Evolutionary conservation across 2,888 invertebrate species (phyloP).

Genomic region (Sphaeridia pumilis): DNA sequence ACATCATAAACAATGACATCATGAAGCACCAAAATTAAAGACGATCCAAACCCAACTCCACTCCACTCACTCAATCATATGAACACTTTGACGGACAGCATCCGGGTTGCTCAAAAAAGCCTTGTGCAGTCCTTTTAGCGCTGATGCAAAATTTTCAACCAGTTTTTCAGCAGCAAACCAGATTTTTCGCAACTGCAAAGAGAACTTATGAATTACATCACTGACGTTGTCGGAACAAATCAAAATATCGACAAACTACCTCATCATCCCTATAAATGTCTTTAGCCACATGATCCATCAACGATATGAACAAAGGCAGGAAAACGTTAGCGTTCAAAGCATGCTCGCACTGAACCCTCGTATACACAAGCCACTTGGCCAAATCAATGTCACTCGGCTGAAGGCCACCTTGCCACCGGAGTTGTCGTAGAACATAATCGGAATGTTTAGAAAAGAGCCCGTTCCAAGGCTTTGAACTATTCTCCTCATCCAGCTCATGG

Average conservation of each 20-base stretch:
- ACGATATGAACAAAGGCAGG: conserved; percentile 57
- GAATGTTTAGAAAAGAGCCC: conserved; percentile 71
- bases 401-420: conserved; percentile 86
- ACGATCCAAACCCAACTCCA: too few relatives aligned
- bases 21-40: too few relatives aligned
- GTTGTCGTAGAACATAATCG: conserved; percentile 76
- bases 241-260: conserved; percentile 35
- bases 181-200: conserved; percentile 32
- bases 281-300: conserved; percentile 55
- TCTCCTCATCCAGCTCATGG: conserved; percentile 65
- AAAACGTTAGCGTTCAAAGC: conserved; percentile 72
- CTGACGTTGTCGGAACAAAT: not conserved
- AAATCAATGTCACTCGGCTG: conserved; percentile 54
- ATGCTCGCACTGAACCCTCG: conserved; percentile 65
- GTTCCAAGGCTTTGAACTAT: conserved; percentile 69
- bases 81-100: conserved; percentile 27
- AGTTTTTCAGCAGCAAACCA: conserved; percentile 35
- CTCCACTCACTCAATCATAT: conserved; percentile 34
- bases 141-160: conserved; percentile 29
- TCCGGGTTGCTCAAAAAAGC: conserved; percentile 27
- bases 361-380: conserved; percentile 67
- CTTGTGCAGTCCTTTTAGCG: conserved; percentile 33
- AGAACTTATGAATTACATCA: not conserved
- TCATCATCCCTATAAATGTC: conserved; percentile 50
- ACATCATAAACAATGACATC: too few relatives aligned